A percentile compares a stretch with the other conserved stretches of the same genome.
Conservation (phyloP, 2,113 vertebrate species). For the Marcusenius ussheri region DNA sequence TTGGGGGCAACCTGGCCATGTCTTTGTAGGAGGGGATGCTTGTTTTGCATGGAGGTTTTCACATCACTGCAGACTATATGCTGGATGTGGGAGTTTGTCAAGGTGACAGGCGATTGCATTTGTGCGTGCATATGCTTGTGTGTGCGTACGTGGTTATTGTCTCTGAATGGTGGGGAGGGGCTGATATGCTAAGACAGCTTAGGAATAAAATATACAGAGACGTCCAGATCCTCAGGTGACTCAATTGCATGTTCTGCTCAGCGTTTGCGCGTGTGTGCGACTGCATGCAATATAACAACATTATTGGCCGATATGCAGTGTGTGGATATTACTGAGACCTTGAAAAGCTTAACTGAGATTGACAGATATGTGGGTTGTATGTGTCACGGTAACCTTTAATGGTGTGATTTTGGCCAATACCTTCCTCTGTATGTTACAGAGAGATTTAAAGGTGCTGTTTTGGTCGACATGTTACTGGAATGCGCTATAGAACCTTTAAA, state of each 20-base stretch:
- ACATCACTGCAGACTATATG: not conserved
- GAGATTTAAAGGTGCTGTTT: not conserved
- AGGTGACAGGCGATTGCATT: constrained; percentile 5
- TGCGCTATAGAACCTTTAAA: not conserved
- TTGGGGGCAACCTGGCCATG: not conserved
- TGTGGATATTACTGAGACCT: not conserved
- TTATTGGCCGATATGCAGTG: not conserved
- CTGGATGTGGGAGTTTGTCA: constrained; percentile 12
- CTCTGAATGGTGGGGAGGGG: constrained; percentile 11
- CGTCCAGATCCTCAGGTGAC: not conserved
- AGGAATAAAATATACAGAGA: not conserved
- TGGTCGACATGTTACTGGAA: not conserved
- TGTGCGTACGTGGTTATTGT: constrained; percentile 9
- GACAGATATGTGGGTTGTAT: not conserved
- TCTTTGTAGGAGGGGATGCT: not conserved
- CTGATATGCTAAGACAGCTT: not conserved
- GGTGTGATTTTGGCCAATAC: not conserved
- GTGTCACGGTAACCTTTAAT: not conserved
- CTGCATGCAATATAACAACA: not conserved
- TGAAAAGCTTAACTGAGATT: not conserved
- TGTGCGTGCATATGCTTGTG: constrained; percentile 3
- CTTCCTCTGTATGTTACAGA: not conserved
- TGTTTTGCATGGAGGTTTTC: not conserved
- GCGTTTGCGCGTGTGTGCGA: not conserved
- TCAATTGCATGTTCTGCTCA: not conserved